Evolutionary conservation across 2,797 vertebrate genomes (phyloP), one percentile per base, ranked within the genome.

Genomic region (Capromys pilorides): DNA sequence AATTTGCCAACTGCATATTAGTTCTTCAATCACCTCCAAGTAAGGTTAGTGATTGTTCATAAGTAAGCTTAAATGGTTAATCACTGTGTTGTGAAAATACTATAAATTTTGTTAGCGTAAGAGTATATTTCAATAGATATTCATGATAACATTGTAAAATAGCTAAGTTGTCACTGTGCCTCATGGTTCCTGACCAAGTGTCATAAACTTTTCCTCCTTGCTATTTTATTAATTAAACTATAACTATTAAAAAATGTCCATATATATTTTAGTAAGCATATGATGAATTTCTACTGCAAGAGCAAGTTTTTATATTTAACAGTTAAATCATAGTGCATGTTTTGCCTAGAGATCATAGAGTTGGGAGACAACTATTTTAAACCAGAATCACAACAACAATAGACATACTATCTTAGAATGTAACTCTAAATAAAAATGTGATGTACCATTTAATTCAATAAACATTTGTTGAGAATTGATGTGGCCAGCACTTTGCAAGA

Each of bases 71-170:
- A 66, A 91, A 96, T 78, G 39, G 90, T 73, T 92, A 95, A 90
- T 92, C 62, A 57, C 61, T 61, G 71, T 39, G 31, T 78, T 96
- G 61, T 94, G 39, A 77, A 92, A 89, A 96, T 49, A 89, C 57
- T 95, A 13, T 83, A 92, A 62, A 62, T 95, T 94, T 91, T 95
- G n/a, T 90, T 85, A 90, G 67, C n/a, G 39, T 9, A 59, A 49
- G 18, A 69, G 61, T 91, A 26, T 39, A 39, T 85, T 91, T 93
- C 89, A 18, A 51, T 78, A 71, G 57, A 39, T 59, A 45, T 36
- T 41, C 26, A 10, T 62, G 61, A 36, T 10, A 87, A 82, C n/a
- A 36, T 31, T 85, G 21, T 82, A 89, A 95, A 91, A 94, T 41
- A 86, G n/a, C 31, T 95, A 77, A 41, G 31, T 66, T 91, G 22